These are phyloP conservation scores for Hyla sarda DNA, from an alignment of 2,113 vertebrate species.

Conservation along the genomic window DNA sequence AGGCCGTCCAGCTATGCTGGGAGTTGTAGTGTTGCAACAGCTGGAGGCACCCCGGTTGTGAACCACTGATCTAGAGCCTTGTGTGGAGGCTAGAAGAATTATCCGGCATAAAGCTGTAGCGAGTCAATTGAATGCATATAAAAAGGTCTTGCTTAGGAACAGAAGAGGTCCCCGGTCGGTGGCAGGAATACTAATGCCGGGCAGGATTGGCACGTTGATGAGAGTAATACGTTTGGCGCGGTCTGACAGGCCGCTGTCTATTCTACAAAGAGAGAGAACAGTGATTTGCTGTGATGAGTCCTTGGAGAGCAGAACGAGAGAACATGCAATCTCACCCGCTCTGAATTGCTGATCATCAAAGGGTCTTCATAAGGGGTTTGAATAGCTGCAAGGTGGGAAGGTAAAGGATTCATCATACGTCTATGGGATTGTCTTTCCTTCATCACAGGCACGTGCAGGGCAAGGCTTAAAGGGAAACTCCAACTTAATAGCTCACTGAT, in stretches of 20 bases:
- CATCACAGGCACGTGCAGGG: background rate
- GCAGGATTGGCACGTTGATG: background rate
- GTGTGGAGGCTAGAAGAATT: slow-evolving; percentile 27
- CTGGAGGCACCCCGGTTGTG: too few relatives aligned
- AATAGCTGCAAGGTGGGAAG: background rate
- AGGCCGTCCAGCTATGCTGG: too few relatives aligned
- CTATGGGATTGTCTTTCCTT: background rate
- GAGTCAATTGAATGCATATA: slow-evolving; percentile 50
- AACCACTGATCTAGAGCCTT: too few relatives aligned
- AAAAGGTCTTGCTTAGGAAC: slow-evolving; percentile 32
- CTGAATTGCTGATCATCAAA: slow-evolving; percentile 14
- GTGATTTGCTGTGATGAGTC: slow-evolving; percentile 33
- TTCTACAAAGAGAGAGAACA: slow-evolving; percentile 22
- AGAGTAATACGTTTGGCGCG: slow-evolving; percentile 5
- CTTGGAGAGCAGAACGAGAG: background rate
- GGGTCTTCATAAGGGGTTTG: background rate
- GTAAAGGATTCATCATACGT: background rate
- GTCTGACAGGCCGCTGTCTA: background rate
- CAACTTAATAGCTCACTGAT: background rate
- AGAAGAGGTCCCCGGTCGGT: background rate
- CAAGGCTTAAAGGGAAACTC: background rate
- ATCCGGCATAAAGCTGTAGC: slow-evolving; percentile 9
- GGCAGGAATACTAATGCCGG: slow-evolving; percentile 30
- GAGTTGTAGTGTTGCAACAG: too few relatives aligned
- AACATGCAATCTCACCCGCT: background rate